A percentile compares a stretch with the other conserved stretches of the same genome.
These are phyloP conservation scores for Argyrosomus japonicus DNA, from an alignment of 2,113 vertebrate species.

Conservation along the genomic window DNA sequence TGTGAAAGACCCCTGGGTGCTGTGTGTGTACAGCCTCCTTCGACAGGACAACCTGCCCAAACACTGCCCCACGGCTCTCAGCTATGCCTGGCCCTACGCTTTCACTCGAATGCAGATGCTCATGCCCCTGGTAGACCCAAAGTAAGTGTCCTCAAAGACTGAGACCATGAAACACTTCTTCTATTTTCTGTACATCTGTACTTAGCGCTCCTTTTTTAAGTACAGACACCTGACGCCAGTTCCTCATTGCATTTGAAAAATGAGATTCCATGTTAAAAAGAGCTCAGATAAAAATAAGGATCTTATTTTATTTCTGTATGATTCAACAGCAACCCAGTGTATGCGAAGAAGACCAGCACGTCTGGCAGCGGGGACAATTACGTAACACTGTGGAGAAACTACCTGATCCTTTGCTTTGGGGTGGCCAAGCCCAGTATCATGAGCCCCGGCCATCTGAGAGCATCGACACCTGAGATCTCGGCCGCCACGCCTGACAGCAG, in stretches of 20 bases:
- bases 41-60: conserved; percentile 95
- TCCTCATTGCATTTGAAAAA: conserved; percentile 21
- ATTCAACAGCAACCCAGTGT: conserved; percentile 90
- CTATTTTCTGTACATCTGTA: conserved; percentile 9
- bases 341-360: conserved; percentile 95
- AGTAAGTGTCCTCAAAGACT: conserved; percentile 83
- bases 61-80: conserved; percentile 94
- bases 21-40: conserved; percentile 96
- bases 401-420: conserved; percentile 97
- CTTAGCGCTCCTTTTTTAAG: not conserved
- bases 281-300: conserved; percentile 1
- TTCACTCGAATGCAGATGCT: conserved; percentile 94
- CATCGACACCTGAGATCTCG: conserved; percentile 95
- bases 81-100: conserved; percentile 97
- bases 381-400: conserved; percentile 96
- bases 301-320: conserved; percentile 11
- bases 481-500: conserved; percentile 91
- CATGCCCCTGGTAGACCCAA: conserved; percentile 96
- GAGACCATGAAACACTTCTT: not conserved
- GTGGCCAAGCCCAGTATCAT: conserved; percentile 97
- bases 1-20: conserved; percentile 96
- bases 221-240: not conserved
- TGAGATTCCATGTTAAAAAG: not conserved
- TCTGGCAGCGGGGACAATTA: conserved; percentile 90
- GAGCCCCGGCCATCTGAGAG: conserved; percentile 94